Conservation (phyloP, 2,113 vertebrate species). For the Sturnira hondurensis region DNA sequence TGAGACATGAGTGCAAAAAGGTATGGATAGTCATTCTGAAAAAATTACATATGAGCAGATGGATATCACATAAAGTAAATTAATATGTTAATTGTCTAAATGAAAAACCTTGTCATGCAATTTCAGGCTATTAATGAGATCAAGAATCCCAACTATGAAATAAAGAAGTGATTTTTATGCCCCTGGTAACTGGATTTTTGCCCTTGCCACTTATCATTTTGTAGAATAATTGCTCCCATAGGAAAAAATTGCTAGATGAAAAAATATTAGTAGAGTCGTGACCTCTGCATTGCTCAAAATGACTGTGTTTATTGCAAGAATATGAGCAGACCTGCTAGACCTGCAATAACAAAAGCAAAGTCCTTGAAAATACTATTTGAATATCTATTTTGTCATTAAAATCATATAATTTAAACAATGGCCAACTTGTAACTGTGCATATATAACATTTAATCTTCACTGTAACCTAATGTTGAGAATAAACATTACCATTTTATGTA, state of each 20-base stretch:
- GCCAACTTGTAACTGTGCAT: neutral
- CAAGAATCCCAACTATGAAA: constrained; percentile 64
- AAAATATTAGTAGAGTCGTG: neutral
- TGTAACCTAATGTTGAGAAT: neutral
- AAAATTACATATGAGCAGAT: constrained; percentile 20
- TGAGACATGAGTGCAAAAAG: neutral
- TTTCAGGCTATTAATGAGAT: constrained; percentile 53
- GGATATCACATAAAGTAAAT: neutral
- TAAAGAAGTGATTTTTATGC: constrained; percentile 64
- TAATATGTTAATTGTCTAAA: neutral
- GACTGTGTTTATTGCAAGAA: neutral
- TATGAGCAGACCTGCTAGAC: neutral
- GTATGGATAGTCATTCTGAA: neutral
- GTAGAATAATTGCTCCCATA: constrained; percentile 1
- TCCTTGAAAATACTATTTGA: neutral
- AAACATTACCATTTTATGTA: neutral
- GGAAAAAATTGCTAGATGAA: neutral
- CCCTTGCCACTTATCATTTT: constrained; percentile 59
- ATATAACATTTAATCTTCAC: neutral
- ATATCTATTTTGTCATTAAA: neutral
- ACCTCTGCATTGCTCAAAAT: neutral
- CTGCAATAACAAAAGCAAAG: neutral
- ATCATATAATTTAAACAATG: neutral
- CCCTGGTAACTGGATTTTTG: constrained; percentile 63
- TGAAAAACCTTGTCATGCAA: constrained; percentile 48